These are phyloP conservation scores for Phaethon lepturus DNA, from an alignment of 2,113 vertebrate genomes.

Conservation along the genomic window DNA sequence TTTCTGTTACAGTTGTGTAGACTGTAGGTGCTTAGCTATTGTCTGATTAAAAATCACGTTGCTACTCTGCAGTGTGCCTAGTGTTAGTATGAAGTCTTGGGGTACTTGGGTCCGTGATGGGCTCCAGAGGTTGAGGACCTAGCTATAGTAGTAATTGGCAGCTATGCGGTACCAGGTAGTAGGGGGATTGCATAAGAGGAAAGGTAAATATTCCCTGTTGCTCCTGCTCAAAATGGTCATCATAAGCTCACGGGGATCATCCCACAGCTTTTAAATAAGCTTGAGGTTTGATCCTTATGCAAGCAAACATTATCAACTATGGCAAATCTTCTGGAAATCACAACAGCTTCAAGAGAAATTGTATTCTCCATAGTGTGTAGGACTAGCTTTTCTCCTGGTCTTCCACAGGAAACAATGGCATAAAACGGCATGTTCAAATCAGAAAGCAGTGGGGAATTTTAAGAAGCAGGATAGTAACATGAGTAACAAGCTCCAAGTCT, in stretches of 20 bases:
- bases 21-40: not conserved
- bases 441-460: not conserved
- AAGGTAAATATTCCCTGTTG: not conserved
- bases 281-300: not conserved
- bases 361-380: not conserved
- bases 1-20: not conserved
- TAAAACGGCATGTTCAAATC: not conserved
- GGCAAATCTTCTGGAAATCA: constrained; percentile 1
- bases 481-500: not conserved
- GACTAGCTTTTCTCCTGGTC: not conserved
- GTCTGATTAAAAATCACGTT: not conserved
- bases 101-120: rapidly evolving
- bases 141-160: not conserved
- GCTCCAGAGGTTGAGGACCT: not conserved
- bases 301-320: not conserved
- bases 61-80: not conserved
- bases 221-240: not conserved
- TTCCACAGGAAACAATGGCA: not conserved
- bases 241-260: not conserved
- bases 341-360: not conserved
- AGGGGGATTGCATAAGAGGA: not conserved
- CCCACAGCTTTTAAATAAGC: not conserved
- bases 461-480: not conserved
- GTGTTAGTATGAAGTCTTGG: not conserved
- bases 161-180: not conserved